phyloP scores from a whole-genome alignment of 2,113 vertebrate genomes.

The Entomyzon cyanotis region DNA sequence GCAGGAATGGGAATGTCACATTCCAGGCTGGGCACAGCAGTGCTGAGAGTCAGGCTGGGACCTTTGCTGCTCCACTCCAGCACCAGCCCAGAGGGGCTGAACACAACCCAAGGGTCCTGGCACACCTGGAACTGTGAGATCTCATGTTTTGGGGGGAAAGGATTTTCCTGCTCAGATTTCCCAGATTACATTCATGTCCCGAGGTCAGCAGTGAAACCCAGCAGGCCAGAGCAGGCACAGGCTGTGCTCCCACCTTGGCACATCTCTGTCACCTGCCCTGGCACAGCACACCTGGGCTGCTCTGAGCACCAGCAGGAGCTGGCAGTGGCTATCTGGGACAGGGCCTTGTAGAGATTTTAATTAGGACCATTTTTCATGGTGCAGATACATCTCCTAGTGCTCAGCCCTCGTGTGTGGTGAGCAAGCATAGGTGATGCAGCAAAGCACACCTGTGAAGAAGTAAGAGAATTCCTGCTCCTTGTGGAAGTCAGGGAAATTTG shows the following conservation, averaged over 20 bases:
- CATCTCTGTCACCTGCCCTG: too few species aligned
- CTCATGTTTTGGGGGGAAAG: background rate
- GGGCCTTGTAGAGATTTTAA: fast-evolving
- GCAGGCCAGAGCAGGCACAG: background rate
- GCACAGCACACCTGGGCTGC: background rate
- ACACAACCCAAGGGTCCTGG: fast-evolving
- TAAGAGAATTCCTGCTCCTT: background rate
- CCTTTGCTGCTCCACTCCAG: background rate
- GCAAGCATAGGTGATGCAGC: background rate
- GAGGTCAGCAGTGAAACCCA: background rate
- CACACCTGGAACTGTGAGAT: fast-evolving
- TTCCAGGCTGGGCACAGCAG: slow-evolving; percentile 38
- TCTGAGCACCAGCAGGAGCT: background rate
- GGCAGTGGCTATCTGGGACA: too few species aligned
- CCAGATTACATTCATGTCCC: fast-evolving
- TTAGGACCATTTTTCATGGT: too few species aligned
- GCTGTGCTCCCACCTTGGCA: background rate
- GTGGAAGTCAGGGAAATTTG: too few species aligned
- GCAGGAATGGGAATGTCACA: slow-evolving; percentile 61
- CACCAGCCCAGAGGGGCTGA: background rate
- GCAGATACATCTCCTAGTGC: background rate
- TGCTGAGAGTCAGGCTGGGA: slow-evolving; percentile 48
- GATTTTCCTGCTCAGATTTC: background rate
- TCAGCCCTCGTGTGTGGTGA: fast-evolving
- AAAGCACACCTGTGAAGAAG: background rate